These are phyloP conservation scores for Anthonomus grandis DNA, from an alignment of 1,140 invertebrate genomes.

Conservation along the genomic window DNA sequence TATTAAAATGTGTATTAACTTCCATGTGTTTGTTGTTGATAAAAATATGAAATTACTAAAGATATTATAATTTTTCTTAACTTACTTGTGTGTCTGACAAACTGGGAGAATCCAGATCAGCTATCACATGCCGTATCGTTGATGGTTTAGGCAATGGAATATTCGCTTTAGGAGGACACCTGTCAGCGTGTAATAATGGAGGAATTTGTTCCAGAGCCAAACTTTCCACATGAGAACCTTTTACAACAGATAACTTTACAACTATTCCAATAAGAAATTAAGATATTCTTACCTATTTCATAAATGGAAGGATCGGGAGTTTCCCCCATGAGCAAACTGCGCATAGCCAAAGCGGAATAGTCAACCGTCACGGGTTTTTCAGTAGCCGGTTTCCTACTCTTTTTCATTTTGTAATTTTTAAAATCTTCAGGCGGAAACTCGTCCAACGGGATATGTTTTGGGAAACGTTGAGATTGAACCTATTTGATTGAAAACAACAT, in stretches of 20 bases:
- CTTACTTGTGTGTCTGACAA: conserved; percentile 40
- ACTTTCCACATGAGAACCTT: conserved; percentile 51
- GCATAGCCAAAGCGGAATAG: conserved; percentile 37
- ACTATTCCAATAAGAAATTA: too few relatives aligned
- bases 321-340: conserved; percentile 31
- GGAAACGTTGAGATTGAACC: conserved; percentile 33
- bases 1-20: too few relatives aligned
- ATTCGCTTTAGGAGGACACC: conserved; percentile 34
- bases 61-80: too few relatives aligned
- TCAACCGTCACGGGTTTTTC: conserved; percentile 41
- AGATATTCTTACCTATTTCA: conserved; percentile 47
- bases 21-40: too few relatives aligned
- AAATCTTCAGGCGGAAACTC: conserved; percentile 41
- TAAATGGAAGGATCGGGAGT: conserved; percentile 43
- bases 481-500: neutral
- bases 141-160: conserved; percentile 36
- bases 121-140: conserved; percentile 32
- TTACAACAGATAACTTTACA: too few relatives aligned
- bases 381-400: conserved; percentile 37
- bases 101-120: conserved; percentile 44
- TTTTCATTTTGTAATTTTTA: conserved; percentile 36
- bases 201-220: conserved; percentile 52
- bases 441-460: conserved; percentile 38
- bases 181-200: conserved; percentile 42
- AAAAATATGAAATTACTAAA: too few relatives aligned